Percentiles rank a stretch among this genome's conserved stretches.
Evolutionary conservation across 2,888 invertebrate genomes (phyloP).

Genomic region (Masnerella sp.): DNA sequence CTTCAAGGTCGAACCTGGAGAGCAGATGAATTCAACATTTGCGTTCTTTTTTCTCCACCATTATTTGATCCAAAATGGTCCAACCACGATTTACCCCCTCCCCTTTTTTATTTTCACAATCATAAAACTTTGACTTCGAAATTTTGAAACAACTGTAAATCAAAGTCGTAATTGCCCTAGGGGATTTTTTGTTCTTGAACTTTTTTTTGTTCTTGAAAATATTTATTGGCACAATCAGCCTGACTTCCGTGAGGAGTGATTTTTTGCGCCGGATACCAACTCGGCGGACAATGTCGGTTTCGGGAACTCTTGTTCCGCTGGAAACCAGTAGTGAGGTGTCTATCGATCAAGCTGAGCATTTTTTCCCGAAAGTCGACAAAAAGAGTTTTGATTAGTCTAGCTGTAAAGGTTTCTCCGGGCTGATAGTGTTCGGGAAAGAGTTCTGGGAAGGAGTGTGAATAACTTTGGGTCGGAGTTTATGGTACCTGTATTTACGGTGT

Average conservation of each 20-base stretch:
- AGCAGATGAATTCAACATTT: slow-evolving; percentile 36
- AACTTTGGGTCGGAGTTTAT: too few relatives aligned
- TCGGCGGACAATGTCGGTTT: too few relatives aligned
- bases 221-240: slow-evolving; percentile 32
- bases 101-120: slow-evolving; percentile 21
- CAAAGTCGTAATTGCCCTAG: slow-evolving; percentile 29
- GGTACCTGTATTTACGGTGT: too few relatives aligned
- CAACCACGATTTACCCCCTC: too few relatives aligned
- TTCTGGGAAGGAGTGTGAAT: slow-evolving; percentile 34
- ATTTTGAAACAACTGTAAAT: slow-evolving; percentile 43
- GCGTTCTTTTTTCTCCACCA: slow-evolving; percentile 36
- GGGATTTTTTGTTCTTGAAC: too few relatives aligned
- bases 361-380: slow-evolving; percentile 42
- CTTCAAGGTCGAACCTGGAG: slow-evolving; percentile 29
- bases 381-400: slow-evolving; percentile 53
- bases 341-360: slow-evolving; percentile 39
- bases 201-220: slow-evolving; percentile 39
- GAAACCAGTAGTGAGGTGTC: slow-evolving; percentile 44
- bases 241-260: slow-evolving; percentile 31
- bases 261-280: too few relatives aligned
- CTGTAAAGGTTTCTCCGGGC: slow-evolving; percentile 28
- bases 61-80: slow-evolving; percentile 15
- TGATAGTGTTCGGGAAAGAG: slow-evolving; percentile 16
- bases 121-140: slow-evolving; percentile 30
- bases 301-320: slow-evolving; percentile 19